A percentile compares a stretch with the other conserved stretches of the same genome.
phyloP scores from a whole-genome alignment of 2,888 invertebrate species.

The Glyphotaelius pellucidus region DNA sequence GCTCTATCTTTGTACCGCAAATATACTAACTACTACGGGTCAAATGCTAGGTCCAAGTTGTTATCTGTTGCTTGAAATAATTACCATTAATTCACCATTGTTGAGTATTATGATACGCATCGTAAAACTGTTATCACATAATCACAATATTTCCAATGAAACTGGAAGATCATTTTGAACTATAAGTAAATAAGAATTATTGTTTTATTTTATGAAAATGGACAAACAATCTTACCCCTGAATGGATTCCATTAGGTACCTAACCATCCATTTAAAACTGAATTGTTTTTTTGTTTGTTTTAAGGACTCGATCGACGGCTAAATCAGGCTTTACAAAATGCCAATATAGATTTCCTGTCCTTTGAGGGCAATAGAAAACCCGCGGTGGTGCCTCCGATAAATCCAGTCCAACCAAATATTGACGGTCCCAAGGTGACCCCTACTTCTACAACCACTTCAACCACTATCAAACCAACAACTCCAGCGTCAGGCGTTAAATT shows the following conservation, averaged over 20 bases:
- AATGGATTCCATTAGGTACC: neutral
- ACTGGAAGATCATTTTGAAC: neutral
- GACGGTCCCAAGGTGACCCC: neutral
- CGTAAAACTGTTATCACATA: neutral
- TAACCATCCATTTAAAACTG: neutral
- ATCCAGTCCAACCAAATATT: slow-evolving; percentile 58
- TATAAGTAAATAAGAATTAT: too few relatives aligned
- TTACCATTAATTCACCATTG: neutral
- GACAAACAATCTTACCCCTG: neutral
- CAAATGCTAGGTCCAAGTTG: neutral
- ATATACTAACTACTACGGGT: neutral
- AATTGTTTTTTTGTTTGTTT: slow-evolving; percentile 17
- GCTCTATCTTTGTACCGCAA: neutral
- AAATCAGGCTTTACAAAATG: slow-evolving; percentile 57
- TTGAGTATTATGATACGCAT: neutral
- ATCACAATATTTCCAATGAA: neutral
- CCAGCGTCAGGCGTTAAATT: slow-evolving; percentile 55
- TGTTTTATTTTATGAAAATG: neutral
- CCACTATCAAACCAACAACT: slow-evolving; percentile 49
- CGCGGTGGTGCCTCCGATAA: slow-evolving; percentile 68
- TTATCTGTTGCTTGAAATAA: neutral
- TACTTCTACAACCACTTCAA: slow-evolving; percentile 18
- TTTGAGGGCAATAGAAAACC: slow-evolving; percentile 67
- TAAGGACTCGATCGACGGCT: slow-evolving; percentile 55
- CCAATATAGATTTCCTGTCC: slow-evolving; percentile 62